These are phyloP conservation scores for Xenopus laevis DNA, from an alignment of 2,113 vertebrate species.

Conservation along the genomic window DNA sequence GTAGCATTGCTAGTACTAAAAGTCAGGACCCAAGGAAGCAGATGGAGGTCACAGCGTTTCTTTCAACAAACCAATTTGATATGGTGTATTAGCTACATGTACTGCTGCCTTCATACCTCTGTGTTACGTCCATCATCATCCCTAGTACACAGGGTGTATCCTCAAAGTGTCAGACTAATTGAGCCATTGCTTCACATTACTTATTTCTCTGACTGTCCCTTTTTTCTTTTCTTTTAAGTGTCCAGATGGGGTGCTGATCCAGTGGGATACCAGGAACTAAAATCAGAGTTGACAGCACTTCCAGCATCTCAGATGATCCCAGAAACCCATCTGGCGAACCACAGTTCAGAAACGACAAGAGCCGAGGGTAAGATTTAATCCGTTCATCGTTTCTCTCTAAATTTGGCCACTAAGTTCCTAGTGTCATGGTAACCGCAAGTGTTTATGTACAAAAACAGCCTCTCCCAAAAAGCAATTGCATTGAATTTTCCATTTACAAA, in stretches of 20 bases:
- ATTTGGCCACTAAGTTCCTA: neutral
- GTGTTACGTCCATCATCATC: neutral
- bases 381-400: neutral
- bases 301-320: conserved; percentile 67
- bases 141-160: neutral
- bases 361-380: conserved; percentile 41
- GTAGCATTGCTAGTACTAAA: too few species aligned
- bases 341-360: conserved; percentile 51
- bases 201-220: neutral
- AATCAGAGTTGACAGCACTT: conserved; percentile 80
- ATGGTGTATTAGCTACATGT: too few species aligned
- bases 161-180: too few species aligned
- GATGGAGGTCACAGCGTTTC: too few species aligned
- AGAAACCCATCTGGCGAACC: conserved; percentile 21
- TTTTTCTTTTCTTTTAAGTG: neutral
- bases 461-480: neutral
- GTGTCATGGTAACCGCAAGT: neutral
- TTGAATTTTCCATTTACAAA: conserved; percentile 5
- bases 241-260: conserved; percentile 50
- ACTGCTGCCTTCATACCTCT: neutral
- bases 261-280: conserved; percentile 79
- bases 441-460: neutral
- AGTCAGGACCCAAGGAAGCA: too few species aligned
- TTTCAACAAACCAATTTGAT: too few species aligned
- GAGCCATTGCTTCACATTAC: too few species aligned